phyloP scores from a whole-genome alignment of 1,140 invertebrate species.

The Muscidifurax raptorellus region DNA sequence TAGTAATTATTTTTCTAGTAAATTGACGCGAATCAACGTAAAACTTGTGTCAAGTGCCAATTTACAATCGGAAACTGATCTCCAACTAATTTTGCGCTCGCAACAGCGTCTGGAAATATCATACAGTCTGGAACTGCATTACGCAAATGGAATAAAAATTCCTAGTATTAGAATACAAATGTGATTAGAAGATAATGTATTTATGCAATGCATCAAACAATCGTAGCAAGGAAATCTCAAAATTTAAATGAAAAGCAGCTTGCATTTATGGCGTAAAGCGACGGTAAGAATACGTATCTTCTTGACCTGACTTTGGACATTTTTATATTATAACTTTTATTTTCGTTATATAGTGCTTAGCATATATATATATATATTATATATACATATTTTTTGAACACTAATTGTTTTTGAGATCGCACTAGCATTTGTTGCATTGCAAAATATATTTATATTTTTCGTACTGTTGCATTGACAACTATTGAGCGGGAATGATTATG shows the following conservation, averaged over 20 bases:
- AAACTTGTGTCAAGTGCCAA: slow-evolving; percentile 41
- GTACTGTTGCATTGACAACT: slow-evolving; percentile 17
- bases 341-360: background rate
- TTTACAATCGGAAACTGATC: slow-evolving; percentile 27
- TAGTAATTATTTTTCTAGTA: slow-evolving; percentile 33
- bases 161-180: slow-evolving; percentile 49
- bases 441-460: slow-evolving; percentile 51
- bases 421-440: slow-evolving; percentile 47
- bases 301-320: background rate
- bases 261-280: slow-evolving; percentile 29
- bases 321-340: background rate
- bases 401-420: background rate
- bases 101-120: slow-evolving; percentile 3
- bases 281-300: background rate
- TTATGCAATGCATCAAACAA: slow-evolving; percentile 47
- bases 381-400: background rate
- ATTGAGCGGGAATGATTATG: slow-evolving; percentile 5
- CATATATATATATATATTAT: background rate
- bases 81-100: slow-evolving; percentile 16
- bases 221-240: background rate
- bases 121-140: slow-evolving; percentile 14
- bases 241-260: slow-evolving; percentile 24
- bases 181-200: slow-evolving; percentile 49
- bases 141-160: slow-evolving; percentile 5
- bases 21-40: slow-evolving; percentile 18